These are phyloP conservation scores for Seira ritae DNA, from an alignment of 2,888 invertebrate species.

Conservation along the genomic window DNA sequence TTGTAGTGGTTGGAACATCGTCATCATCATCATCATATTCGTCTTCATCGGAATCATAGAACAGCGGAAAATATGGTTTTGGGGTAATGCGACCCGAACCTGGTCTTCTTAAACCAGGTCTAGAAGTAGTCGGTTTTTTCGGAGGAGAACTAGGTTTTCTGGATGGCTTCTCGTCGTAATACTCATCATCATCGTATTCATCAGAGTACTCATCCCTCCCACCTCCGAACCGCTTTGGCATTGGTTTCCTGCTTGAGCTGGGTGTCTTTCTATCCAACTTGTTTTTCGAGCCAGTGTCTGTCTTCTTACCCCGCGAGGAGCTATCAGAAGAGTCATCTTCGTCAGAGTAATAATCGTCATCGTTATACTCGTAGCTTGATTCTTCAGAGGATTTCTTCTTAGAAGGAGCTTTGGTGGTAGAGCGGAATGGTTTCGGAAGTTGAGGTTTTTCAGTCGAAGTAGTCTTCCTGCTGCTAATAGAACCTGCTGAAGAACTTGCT, in stretches of 20 bases:
- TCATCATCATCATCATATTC: constrained; percentile 35
- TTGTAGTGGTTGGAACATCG: constrained; percentile 36
- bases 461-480: not conserved
- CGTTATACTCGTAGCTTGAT: constrained; percentile 31
- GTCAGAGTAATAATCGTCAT: constrained; percentile 6
- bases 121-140: constrained; percentile 7
- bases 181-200: constrained; percentile 28
- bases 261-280: not conserved
- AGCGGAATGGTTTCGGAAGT: constrained; percentile 52
- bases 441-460: constrained; percentile 37
- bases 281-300: too few relatives aligned
- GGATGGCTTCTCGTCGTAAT: constrained; percentile 19
- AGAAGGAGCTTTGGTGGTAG: constrained; percentile 21
- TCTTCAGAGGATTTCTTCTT: not conserved
- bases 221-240: constrained; percentile 24
- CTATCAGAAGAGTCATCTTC: constrained; percentile 16
- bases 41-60: constrained; percentile 36
- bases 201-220: constrained; percentile 28
- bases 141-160: not conserved
- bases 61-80: constrained; percentile 50
- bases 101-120: constrained; percentile 32
- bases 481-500: not conserved
- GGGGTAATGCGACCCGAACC: constrained; percentile 34
- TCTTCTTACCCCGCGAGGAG: not conserved
- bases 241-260: constrained; percentile 30